Evolutionary conservation across 2,797 vertebrate genomes (phyloP), one percentile per base, ranked within the genome.

Genomic region (Loris lydekkerianus): DNA sequence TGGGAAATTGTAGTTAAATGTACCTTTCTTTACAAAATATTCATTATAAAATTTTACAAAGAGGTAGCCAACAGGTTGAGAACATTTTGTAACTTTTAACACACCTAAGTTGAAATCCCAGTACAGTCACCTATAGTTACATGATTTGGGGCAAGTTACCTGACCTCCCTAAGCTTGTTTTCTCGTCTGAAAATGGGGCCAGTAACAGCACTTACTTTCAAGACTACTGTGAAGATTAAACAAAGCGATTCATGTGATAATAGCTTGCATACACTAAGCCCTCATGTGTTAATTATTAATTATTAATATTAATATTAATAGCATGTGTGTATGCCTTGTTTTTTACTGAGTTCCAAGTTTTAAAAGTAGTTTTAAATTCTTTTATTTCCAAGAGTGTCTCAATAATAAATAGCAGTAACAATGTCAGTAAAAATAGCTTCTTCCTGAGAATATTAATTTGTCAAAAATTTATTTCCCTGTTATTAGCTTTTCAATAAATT

Each of bases 401-500:
- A 69, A 2, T 93, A 85, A 67, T 88, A 43, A 91, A n/a, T 73
- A 86, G 58, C 23, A 58, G 7, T 72, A 77, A 77, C 65, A 93
- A 61, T 86, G 20, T 92, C 53, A 63, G 11, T 83, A 92, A 95
- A 94, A 87, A 87, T 93, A 34, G 10, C 20, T 82, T 97, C 63
- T 56, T 56, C 27, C 46, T 73, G 75, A 91, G 70, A 94, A 60
- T 70, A 65, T 43, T 53, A 60, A 56, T 95, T 73, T 65, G 2
- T 86, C 95, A n/a, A 15, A 20, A 73, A 81, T 80, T 92, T 73
- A 90, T 67, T 84, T 86, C 53, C 37, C 20, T 91, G n/a, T 88
- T 43, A 89, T 61, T 75, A 67, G 43, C 40, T 61, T 90, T 80
- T 90, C 83, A 15, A 70, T 75, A 86, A 91, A 53, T 65, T 70